Conservation (phyloP, 2,113 vertebrate genomes). For the Carassius carassius region DNA sequence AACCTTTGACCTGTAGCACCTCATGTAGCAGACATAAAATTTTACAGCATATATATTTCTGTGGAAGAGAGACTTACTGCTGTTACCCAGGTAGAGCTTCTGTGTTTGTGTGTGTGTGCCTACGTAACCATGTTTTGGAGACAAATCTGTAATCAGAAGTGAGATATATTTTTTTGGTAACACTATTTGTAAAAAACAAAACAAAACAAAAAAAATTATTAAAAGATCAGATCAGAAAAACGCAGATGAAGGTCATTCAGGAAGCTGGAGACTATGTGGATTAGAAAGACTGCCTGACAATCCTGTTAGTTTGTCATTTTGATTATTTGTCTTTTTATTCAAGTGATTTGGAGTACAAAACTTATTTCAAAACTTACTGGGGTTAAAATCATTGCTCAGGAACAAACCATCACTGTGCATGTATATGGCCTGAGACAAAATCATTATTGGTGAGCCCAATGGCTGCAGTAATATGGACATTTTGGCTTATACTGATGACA, state of each 20-base stretch:
- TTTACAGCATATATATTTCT: background rate
- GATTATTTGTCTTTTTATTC: background rate
- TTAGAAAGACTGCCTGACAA: too few species aligned
- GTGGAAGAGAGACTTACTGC: background rate
- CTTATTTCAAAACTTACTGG: background rate
- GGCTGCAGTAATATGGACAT: background rate
- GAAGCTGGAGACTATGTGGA: too few species aligned
- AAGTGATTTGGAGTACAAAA: background rate
- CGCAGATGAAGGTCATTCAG: too few species aligned
- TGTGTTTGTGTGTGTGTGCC: background rate
- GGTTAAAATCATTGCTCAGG: background rate
- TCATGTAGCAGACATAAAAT: conserved; percentile 16
- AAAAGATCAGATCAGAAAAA: too few species aligned
- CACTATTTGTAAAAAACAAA: too few species aligned
- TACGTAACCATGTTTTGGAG: too few species aligned
- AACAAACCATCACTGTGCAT: background rate
- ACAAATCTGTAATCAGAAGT: too few species aligned
- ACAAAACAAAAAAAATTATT: too few species aligned
- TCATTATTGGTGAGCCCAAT: background rate
- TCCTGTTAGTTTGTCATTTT: conserved; percentile 8
- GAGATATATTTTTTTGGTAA: background rate
- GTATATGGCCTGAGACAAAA: background rate
- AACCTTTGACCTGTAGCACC: conserved; percentile 30
- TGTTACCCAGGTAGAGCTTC: background rate
- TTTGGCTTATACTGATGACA: background rate